Conservation (phyloP, 2,797 vertebrate species). For the Falco biarmicus region DNA sequence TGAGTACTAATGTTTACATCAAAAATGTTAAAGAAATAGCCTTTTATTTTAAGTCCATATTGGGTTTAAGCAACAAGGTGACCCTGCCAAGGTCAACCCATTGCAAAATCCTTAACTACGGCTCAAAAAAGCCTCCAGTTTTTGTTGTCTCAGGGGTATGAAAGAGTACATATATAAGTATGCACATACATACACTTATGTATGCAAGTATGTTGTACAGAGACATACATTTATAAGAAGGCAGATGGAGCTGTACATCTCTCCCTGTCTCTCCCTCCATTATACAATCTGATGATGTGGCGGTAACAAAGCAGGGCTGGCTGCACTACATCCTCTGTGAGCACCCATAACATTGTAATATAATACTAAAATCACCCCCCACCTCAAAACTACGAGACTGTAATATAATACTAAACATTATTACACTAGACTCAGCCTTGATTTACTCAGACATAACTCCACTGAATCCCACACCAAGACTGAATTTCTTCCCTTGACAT, state of each 20-base stretch:
- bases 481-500: not conserved
- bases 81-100: not conserved
- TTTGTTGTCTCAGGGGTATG: not conserved
- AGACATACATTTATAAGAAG: not conserved
- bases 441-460: not conserved
- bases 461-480: not conserved
- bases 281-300: not conserved
- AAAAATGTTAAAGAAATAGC: not conserved
- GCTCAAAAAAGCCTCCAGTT: not conserved
- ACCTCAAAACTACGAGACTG: not conserved
- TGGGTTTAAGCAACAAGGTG: not conserved
- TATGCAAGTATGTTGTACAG: not conserved
- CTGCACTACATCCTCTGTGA: not conserved
- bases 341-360: not conserved
- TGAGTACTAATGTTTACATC: not conserved
- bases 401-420: not conserved
- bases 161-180: not conserved
- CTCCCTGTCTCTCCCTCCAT: not conserved
- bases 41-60: not conserved
- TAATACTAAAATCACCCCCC: not conserved
- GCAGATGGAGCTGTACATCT: not conserved
- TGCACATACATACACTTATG: not conserved
- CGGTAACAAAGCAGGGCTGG: not conserved
- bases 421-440: not conserved
- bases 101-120: not conserved